phyloP scores from a whole-genome alignment of 2,888 invertebrate species.

The Sphinx pinastri region DNA sequence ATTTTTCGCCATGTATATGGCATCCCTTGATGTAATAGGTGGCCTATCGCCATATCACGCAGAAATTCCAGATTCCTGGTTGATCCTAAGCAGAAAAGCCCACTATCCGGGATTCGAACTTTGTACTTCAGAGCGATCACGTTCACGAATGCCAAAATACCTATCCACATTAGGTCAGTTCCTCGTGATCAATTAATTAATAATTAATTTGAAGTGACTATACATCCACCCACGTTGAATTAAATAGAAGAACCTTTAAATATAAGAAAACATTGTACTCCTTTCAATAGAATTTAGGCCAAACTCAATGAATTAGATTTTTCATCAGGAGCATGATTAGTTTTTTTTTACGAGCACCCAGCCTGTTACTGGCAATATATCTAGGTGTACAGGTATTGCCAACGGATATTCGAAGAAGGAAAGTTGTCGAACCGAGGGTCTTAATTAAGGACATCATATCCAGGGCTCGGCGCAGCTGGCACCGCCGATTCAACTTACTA shows the following conservation, averaged over 20 bases:
- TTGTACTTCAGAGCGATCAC: too few relatives aligned
- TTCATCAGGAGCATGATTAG: conserved; percentile 22
- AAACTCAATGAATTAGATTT: conserved; percentile 22
- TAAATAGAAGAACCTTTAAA: background rate
- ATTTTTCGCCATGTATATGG: too few relatives aligned
- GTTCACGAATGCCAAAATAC: too few relatives aligned
- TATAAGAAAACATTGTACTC: background rate
- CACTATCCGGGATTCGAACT: too few relatives aligned
- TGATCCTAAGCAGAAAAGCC: too few relatives aligned
- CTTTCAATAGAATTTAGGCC: conserved; percentile 7
- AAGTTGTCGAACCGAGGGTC: conserved; percentile 28
- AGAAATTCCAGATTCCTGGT: too few relatives aligned
- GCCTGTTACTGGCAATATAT: conserved; percentile 21
- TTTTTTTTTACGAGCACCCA: conserved; percentile 22
- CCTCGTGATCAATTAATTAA: too few relatives aligned
- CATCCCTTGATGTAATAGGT: too few relatives aligned
- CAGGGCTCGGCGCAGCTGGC: conserved; percentile 46
- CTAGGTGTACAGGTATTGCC: conserved; percentile 15
- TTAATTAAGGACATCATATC: conserved; percentile 55
- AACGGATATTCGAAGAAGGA: conserved; percentile 26
- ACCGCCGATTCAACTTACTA: conserved; percentile 28
- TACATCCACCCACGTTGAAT: background rate
- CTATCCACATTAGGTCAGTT: too few relatives aligned
- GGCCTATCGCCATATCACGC: too few relatives aligned
- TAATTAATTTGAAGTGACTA: too few relatives aligned